These are phyloP conservation scores for Mesoligia furuncula DNA, from an alignment of 2,888 invertebrate species.

Conservation along the genomic window DNA sequence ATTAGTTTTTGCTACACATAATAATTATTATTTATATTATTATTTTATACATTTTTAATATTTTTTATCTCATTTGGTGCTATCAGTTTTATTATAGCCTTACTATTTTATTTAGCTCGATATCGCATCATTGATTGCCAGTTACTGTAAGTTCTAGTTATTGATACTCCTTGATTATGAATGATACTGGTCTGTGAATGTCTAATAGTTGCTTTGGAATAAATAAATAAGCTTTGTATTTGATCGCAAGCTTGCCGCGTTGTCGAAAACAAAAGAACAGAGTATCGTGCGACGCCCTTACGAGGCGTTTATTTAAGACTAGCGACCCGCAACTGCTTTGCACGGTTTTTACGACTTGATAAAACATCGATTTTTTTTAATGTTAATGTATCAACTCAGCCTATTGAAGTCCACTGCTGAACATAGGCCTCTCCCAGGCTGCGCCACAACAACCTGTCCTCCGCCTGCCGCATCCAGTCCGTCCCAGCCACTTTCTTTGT, in stretches of 20 bases:
- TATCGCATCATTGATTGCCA: not conserved
- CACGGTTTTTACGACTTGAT: too few species aligned
- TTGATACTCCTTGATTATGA: not conserved
- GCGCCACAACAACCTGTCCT: too few species aligned
- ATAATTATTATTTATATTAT: not conserved
- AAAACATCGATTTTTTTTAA: too few species aligned
- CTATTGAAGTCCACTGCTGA: too few species aligned
- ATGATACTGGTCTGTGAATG: not conserved
- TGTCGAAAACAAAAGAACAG: not conserved
- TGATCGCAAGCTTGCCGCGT: not conserved
- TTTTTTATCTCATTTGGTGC: not conserved
- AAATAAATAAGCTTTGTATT: not conserved
- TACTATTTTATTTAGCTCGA: conserved; percentile 10
- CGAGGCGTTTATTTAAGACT: not conserved
- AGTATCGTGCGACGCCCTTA: not conserved
- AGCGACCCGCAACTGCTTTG: too few species aligned
- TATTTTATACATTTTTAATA: not conserved
- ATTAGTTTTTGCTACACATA: not conserved
- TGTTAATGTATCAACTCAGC: too few species aligned
- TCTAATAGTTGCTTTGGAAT: not conserved
- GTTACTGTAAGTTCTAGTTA: conserved; percentile 5
- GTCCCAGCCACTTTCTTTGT: too few species aligned
- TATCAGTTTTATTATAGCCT: not conserved
- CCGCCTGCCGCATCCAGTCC: too few species aligned
- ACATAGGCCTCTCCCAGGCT: too few species aligned